A percentile compares a stretch with the other conserved stretches of the same genome.
These are phyloP conservation scores for Anthopleura xanthogrammica DNA, from an alignment of 92 coral and sea anemone genomes.

Conservation along the genomic window DNA sequence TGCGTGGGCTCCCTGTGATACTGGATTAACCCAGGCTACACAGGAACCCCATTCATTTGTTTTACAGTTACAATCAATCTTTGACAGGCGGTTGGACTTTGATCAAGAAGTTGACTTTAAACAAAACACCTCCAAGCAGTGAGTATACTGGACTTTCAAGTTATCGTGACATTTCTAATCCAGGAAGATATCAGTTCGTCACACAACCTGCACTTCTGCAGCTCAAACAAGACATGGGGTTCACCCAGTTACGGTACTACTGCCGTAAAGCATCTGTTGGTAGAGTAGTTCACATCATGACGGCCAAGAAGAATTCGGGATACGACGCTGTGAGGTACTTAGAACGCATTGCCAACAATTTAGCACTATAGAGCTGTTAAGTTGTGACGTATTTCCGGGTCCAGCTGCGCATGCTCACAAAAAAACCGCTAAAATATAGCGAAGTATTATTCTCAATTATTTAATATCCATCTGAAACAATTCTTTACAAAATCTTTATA, in stretches of 20 bases:
- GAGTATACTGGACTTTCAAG: background rate
- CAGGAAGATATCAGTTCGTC: background rate
- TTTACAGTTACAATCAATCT: no score
- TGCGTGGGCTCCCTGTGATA: no score
- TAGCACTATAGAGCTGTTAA: background rate
- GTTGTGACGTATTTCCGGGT: no score
- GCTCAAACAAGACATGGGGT: constrained; percentile 43
- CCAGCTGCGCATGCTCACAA: no score
- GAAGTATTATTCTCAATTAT: no score
- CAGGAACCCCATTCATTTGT: no score
- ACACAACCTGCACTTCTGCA: background rate
- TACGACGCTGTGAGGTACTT: constrained; percentile 27
- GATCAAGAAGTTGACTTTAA: background rate
- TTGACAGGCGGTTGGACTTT: constrained; percentile 1
- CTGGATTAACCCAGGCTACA: no score
- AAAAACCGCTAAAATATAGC: no score
- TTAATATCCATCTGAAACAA: no score
- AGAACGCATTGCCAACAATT: no score
- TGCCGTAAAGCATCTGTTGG: constrained; percentile 28
- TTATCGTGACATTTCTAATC: background rate
- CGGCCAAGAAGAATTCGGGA: constrained; percentile 20
- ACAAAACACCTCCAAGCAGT: background rate
- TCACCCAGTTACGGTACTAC: constrained; percentile 41
- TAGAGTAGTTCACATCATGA: constrained; percentile 54
- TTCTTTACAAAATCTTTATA: no score